Conservation (phyloP, 2,888 invertebrate genomes). For the Camponotus fellah region DNA sequence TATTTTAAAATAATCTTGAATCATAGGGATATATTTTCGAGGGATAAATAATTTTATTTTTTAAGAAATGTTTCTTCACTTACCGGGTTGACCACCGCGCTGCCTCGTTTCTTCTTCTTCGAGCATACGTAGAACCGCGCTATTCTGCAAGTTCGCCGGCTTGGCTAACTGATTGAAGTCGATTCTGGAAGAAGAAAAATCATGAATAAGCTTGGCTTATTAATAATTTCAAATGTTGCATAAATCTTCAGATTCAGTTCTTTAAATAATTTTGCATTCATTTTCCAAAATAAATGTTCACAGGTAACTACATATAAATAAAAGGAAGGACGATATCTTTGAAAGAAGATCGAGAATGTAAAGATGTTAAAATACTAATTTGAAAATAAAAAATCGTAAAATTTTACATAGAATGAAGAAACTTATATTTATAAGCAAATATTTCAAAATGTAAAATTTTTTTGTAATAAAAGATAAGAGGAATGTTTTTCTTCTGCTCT, state of each 20-base stretch:
- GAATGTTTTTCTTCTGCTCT: not conserved
- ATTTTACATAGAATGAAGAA: not conserved
- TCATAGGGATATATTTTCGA: not conserved
- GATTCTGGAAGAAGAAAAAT: conserved; percentile 88
- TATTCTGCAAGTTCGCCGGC: conserved; percentile 94
- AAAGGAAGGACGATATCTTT: not conserved
- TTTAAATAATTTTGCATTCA: not conserved
- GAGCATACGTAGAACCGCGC: conserved; percentile 94
- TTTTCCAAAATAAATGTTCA: not conserved
- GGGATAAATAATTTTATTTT: not conserved
- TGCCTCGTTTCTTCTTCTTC: conserved; percentile 93
- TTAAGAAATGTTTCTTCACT: conserved; percentile 77
- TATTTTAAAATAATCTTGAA: not conserved
- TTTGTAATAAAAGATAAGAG: not conserved
- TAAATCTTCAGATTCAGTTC: not conserved
- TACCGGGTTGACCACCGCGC: conserved; percentile 89
- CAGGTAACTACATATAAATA: not conserved
- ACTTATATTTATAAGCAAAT: not conserved
- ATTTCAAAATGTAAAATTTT: not conserved
- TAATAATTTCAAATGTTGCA: not conserved
- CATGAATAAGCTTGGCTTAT: not conserved
- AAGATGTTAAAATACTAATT: not conserved
- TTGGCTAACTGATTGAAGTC: conserved; percentile 92
- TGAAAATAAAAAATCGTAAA: not conserved
- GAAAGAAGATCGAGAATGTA: not conserved